Evolutionary conservation across 2,113 vertebrate genomes (phyloP), one percentile per base, ranked within the genome.

Genomic region (Cavia aperea): DNA sequence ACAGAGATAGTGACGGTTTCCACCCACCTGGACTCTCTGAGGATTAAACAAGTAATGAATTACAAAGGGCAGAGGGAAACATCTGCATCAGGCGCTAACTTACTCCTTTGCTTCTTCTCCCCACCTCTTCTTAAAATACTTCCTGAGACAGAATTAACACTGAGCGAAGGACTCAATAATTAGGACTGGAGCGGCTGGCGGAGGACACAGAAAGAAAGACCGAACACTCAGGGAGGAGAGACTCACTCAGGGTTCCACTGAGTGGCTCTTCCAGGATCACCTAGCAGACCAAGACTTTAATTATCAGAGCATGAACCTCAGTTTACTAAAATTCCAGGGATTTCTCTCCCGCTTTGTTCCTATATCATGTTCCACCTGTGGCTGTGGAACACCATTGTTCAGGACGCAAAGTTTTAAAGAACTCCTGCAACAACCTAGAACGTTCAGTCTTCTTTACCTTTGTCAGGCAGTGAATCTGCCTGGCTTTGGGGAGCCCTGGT

Each of bases 11-110:
- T 54, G 77, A 46, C 54, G 78, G 73, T 15, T 79, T 39, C 75
- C 11, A 86, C 33, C 15, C 79, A 75, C 60, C 15, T 66, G 62
- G 24, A 21, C 66, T 81, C n/a, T 84, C 72, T 90, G 81, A 88
- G 54, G 54, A 82, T 86, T 94, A 82, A 91, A 75, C 68, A 88
- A 70, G 70, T 60, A 77, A 93, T 82, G 82, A 90, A 93, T 81
- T 89, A 73, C 49, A 82, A 86, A 82, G 13, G 56, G 4, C 5
- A 16, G 21, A 43, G 56, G 46, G 86, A 92, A 91, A 36, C 23
- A 4, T 33, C n/a, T 33, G 31, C 33, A 68, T 23, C n/a, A 63
- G 66, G 36, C 49, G 19, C 72, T 63, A 49, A 18, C 4, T 51
- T 56, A 31, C 60, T 15, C 3, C 60, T 84, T 70, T 6, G 56